Base-by-base conservation (phyloP, 2,888 invertebrate genomes). In the Tanytarsus gracilentus region DNA sequence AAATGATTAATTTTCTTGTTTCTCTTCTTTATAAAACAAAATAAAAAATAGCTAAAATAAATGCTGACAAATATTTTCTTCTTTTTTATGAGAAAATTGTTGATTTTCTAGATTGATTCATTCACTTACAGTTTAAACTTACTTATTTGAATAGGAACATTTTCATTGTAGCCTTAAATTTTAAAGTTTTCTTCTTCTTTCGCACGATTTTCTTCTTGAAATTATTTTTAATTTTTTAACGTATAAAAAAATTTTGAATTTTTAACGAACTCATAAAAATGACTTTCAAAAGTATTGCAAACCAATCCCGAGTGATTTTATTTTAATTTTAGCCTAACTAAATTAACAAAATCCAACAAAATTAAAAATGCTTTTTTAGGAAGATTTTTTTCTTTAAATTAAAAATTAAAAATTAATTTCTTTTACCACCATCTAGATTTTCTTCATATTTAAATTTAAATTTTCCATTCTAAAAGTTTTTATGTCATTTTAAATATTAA, bases 401-500 rank as follows among this genome's bases (percentile, higher is more conserved):
- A 51, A 29, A 29, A 25, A 29, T 30, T 51, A 29, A 51, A n/a
- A n/a, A n/a, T n/a, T n/a, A n/a, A n/a, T 33, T 36, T 16, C 16
- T 36, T 36, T 16, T 36, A 36, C 16, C 16, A n/a, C 16, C 14
- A 36, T 36, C 16, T 36, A 14, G n/a, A 14, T 55, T 55, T 39
- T 55, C n/a, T 23, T 16, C 14, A 11, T 25, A 25, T 52, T 39
- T 55, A 39, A 39, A 55, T 55, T 39, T 39, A 55, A 39, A 55
- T 55, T 33, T 33, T 33, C n/a, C n/a, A 33, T 2, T 40, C 23
- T 44, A 44, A 9, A 23, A 18, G 23, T 23, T 44, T 23, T 44
- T 44, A 11, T 33, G 9, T 33, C 33, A 21, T 44, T 58, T 29
- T 48, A 58, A 48, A 58, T 58, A n/a, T 58, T 48, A 58, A 52